Evolutionary conservation across 2,888 invertebrate species (phyloP).

Genomic region (Eupithecia dodoneata): DNA sequence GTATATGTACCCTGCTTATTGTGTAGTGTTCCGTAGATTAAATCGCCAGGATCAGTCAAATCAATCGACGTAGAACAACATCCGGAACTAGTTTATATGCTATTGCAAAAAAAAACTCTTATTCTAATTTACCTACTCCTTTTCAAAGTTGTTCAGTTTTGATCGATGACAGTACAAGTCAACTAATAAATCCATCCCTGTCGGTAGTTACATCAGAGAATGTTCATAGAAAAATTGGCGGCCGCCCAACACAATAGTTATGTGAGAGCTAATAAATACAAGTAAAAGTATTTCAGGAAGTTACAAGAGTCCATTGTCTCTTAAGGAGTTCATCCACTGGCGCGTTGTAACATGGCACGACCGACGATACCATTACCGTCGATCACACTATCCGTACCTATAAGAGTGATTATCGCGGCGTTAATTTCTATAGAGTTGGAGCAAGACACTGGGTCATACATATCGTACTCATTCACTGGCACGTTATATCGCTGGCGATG

Average conservation of each 20-base stretch:
- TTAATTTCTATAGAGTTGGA: neutral
- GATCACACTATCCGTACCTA: too few species aligned
- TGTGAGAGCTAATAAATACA: constrained; percentile 44
- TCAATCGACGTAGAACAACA: too few species aligned
- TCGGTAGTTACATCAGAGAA: constrained; percentile 51
- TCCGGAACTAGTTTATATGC: too few species aligned
- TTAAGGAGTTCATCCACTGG: neutral
- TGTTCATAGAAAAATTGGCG: constrained; percentile 58
- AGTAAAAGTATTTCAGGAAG: constrained; percentile 24
- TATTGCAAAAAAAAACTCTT: too few species aligned
- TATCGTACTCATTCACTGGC: too few species aligned
- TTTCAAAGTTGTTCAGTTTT: neutral
- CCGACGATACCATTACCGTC: neutral
- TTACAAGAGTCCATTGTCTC: constrained; percentile 1
- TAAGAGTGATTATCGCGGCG: neutral
- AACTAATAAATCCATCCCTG: constrained; percentile 54
- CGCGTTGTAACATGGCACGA: neutral
- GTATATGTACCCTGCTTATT: too few species aligned
- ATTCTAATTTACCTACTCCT: too few species aligned
- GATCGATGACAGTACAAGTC: neutral
- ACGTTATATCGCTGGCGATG: too few species aligned
- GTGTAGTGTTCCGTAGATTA: too few species aligned
- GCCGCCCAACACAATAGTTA: constrained; percentile 50
- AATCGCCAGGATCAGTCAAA: too few species aligned
- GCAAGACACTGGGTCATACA: neutral